phyloP scores from a whole-genome alignment of 2,113 vertebrate species.

The Dasyornis broadbenti region DNA sequence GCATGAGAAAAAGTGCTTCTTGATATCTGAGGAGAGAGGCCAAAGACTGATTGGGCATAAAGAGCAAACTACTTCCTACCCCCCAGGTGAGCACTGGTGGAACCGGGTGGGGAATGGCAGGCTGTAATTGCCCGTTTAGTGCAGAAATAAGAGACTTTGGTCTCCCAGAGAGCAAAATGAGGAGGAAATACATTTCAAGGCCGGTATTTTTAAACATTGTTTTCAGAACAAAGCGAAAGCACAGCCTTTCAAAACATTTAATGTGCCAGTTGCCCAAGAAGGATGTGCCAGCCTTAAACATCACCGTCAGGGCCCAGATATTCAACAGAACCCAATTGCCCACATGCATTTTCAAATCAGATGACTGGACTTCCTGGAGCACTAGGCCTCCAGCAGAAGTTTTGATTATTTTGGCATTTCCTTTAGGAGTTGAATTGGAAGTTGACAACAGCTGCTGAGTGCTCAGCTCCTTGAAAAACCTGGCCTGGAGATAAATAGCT shows the following conservation, averaged over 20 bases:
- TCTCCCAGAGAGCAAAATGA: not conserved
- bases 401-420: constrained; percentile 47
- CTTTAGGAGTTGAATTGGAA: constrained; percentile 1
- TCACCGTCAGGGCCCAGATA: not conserved
- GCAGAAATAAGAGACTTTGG: not conserved
- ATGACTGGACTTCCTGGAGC: constrained; percentile 28
- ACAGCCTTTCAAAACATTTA: not conserved
- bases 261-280: not conserved
- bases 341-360: not conserved
- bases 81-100: not conserved
- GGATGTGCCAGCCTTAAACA: not conserved
- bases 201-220: not conserved
- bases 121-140: not conserved
- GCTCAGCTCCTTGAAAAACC: constrained; percentile 26
- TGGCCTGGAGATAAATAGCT: not conserved
- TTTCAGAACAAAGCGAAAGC: not conserved
- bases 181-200: not conserved
- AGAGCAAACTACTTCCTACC: not conserved
- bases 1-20: not conserved
- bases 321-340: not conserved
- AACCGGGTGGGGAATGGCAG: not conserved
- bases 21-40: not conserved
- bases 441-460: not conserved
- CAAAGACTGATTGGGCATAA: not conserved
- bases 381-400: constrained; percentile 7